Base-by-base conservation (phyloP, 37 sponge, comb jelly and placozoan species). In the Cladorhizidae sp. region DNA sequence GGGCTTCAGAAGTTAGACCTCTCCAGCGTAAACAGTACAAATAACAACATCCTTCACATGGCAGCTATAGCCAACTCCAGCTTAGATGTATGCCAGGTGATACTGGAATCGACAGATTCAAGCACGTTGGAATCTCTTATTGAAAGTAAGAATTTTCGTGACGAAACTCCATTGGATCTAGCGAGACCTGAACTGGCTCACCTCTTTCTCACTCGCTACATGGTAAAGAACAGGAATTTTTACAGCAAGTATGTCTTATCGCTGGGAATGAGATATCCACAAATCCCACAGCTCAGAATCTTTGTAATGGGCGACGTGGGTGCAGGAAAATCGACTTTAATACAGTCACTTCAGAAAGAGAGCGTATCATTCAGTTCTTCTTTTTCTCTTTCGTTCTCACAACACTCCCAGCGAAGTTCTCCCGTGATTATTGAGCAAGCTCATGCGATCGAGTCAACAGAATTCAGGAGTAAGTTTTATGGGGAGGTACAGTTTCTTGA, bases 1-100 rank as follows among this genome's bases (percentile, higher is more conserved):
- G 28, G 45, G 23, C 33, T 15, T 22, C 29, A 41, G 12, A 37
- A 36, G 2, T 14, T 71, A 40, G 72, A 71, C n/a, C 7, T 71
- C 1, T 22, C 33, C 12, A 26, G 49, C 6, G 49, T 3, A 1
- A 71, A 71, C 36, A 25, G 17, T n/a, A 38, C 12, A 14, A 25
- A 25, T 22, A 71, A 71, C 72, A 71, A 41, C 28, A 42, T 71
- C 28, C 72, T 71, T 41, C 72, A 71, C n/a, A 71, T 41, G 43
- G 49, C 49, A 14, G 43, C 43, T 9, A 25, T 45, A 23, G 49
- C 49, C 42, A 71, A 71, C 49, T 71, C 67, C 17, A 65, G 36
- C 35, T 65, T 65, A 32, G 67, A 65, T 11, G 31, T 65, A 31
- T 65, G 67, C 67, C 20, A 31, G 67, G 2, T 65, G 12, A 29